phyloP scores from a whole-genome alignment of 2,113 vertebrate species.

The Zootoca vivipara region DNA sequence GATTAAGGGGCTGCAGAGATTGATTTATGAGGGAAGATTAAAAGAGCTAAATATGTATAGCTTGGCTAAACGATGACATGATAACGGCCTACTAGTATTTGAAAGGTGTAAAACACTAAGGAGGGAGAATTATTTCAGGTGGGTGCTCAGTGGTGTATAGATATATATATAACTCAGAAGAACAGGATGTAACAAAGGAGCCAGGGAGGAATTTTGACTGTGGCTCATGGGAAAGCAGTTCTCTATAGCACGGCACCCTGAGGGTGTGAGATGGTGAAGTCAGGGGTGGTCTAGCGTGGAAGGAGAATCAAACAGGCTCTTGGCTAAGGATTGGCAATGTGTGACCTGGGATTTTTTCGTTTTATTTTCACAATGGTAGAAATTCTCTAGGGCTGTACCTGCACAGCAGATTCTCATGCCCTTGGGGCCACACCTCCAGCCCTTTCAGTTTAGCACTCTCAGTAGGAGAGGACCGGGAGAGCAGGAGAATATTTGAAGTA shows the following conservation, averaged over 20 bases:
- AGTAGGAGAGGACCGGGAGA: background rate
- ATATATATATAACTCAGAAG: conserved; percentile 9
- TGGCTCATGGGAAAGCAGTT: background rate
- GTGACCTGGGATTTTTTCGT: background rate
- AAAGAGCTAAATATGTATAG: conserved; percentile 50
- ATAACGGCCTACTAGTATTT: conserved; percentile 33
- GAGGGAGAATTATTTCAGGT: conserved; percentile 36
- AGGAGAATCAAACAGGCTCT: background rate
- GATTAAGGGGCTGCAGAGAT: conserved; percentile 36
- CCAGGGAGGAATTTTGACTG: background rate
- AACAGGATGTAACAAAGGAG: conserved; percentile 8
- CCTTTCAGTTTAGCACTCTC: background rate
- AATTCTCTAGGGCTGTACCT: background rate
- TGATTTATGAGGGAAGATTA: conserved; percentile 55
- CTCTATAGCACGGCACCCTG: background rate
- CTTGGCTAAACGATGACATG: conserved; percentile 17
- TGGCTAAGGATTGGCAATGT: background rate
- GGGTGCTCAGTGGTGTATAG: conserved; percentile 5
- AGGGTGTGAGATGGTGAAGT: background rate
- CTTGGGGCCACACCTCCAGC: background rate
- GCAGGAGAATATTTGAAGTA: background rate
- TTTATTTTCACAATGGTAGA: background rate
- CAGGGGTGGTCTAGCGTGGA: background rate
- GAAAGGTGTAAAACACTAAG: conserved; percentile 46
- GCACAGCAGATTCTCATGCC: background rate